Evolutionary conservation across 2,113 vertebrate genomes (phyloP), one percentile per base, ranked within the genome.

Genomic region (Esox niger): DNA sequence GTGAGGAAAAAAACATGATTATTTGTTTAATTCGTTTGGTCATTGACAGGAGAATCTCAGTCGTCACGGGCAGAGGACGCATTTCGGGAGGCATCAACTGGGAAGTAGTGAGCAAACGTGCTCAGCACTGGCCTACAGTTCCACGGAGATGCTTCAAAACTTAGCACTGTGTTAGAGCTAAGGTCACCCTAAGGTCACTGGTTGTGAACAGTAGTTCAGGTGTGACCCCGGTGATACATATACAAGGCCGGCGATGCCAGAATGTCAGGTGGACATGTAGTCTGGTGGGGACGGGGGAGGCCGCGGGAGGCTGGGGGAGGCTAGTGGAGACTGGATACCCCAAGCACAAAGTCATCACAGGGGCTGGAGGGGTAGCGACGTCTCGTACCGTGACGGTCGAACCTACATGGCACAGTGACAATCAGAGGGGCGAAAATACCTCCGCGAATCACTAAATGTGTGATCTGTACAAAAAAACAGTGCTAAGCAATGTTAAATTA

Each of bases 151-250:
- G 21, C 62, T 71, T 58, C 74, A 79, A 72, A 78, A 66, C 67
- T 30, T 8, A 75, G 65, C 76, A 72, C 21, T n/a, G 59, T 66
- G 71, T 74, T 66, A 73, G 76, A 65, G 71, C 75, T 25, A 29
- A 2, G 82, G 84, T 86, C 82, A 79, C 57, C 67, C 75, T 25
- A 29, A 2, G 82, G 84, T 86, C 82, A 79, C 57, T 67, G 38
- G 38, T 15, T 15, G 38, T 43, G 38, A 43, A 65, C 67, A 63
- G 63, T 43, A 68, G 69, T 78, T 82, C 67, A 83, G 79, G 80
- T 82, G 76, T 79, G 80, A 81, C 73, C 55, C 69, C 78, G 72
- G 74, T 76, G 82, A 75, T 71, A 77, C 74, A 20, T 69, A 74
- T 69, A 59, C 27, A 66, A 43, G 13, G 38, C 38, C 38, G 17